These are phyloP conservation scores for Tetrapedia diversipes DNA, from an alignment of 2,888 invertebrate genomes.

Conservation along the genomic window DNA sequence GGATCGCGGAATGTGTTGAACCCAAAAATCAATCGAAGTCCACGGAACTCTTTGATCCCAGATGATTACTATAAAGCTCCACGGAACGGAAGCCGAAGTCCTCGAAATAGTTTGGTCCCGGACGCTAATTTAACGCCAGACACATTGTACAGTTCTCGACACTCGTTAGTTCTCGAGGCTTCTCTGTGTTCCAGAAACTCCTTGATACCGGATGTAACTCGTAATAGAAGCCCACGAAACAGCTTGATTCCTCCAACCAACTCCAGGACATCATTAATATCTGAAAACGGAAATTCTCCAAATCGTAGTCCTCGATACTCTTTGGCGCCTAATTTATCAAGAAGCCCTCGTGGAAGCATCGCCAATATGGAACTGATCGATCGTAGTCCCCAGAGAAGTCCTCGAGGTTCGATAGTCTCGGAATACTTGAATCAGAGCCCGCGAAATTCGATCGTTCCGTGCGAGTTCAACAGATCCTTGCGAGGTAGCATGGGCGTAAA, in stretches of 20 bases:
- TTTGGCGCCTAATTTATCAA: slow-evolving; percentile 84
- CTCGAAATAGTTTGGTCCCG: slow-evolving; percentile 85
- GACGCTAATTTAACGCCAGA: slow-evolving; percentile 70
- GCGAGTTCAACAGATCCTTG: slow-evolving; percentile 26
- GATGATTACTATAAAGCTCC: slow-evolving; percentile 82
- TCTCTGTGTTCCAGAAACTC: slow-evolving; percentile 86
- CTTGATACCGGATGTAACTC: slow-evolving; percentile 84
- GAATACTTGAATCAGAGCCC: slow-evolving; percentile 83
- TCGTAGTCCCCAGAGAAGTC: slow-evolving; percentile 82
- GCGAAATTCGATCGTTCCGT: slow-evolving; percentile 78
- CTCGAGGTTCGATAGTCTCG: slow-evolving; percentile 85
- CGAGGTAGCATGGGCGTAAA: slow-evolving; percentile 70
- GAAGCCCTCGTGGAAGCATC: slow-evolving; percentile 84
- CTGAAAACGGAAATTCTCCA: slow-evolving; percentile 74
- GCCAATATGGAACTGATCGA: slow-evolving; percentile 42
- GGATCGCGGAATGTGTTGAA: slow-evolving; percentile 76
- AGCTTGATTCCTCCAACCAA: slow-evolving; percentile 84
- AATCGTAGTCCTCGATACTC: slow-evolving; percentile 86
- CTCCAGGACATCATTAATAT: slow-evolving; percentile 73
- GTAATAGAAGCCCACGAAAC: slow-evolving; percentile 85
- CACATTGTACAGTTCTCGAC: slow-evolving; percentile 81
- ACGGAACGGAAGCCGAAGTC: slow-evolving; percentile 82
- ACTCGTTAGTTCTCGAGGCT: slow-evolving; percentile 85
- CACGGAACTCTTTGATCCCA: slow-evolving; percentile 87
- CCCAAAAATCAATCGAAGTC: slow-evolving; percentile 84